Conservation (phyloP, 2,888 invertebrate species). For the Schrankia costaestrigalis region DNA sequence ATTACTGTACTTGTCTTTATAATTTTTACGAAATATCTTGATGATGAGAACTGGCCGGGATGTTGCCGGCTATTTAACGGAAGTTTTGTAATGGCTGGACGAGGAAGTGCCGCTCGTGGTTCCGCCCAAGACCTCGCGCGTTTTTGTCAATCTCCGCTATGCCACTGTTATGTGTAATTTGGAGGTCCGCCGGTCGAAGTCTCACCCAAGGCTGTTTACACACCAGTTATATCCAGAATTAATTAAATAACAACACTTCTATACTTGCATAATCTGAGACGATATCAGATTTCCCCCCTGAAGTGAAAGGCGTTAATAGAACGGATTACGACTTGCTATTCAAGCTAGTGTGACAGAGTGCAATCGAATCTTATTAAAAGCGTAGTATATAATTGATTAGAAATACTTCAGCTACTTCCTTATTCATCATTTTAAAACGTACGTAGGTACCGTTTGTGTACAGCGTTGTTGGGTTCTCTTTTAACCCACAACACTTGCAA, state of each 20-base stretch:
- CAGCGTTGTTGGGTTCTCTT: too few species aligned
- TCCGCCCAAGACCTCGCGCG: slow-evolving; percentile 51
- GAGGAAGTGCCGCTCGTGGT: slow-evolving; percentile 47
- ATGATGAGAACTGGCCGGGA: slow-evolving; percentile 1
- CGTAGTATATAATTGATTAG: slow-evolving; percentile 13
- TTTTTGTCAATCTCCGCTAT: slow-evolving; percentile 64
- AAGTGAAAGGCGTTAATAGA: slow-evolving; percentile 28
- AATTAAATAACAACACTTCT: slow-evolving; percentile 14
- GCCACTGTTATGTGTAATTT: slow-evolving; percentile 79
- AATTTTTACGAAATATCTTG: slow-evolving; percentile 10
- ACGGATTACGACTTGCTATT: slow-evolving; percentile 17
- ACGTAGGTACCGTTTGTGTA: slow-evolving; percentile 11
- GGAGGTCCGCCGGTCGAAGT: slow-evolving; percentile 75
- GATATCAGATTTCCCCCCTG: slow-evolving; percentile 21
- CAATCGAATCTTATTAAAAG: slow-evolving; percentile 18
- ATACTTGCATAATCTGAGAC: slow-evolving; percentile 19
- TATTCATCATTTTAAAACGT: slow-evolving; percentile 10
- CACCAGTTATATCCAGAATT: slow-evolving; percentile 30
- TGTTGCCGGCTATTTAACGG: background rate
- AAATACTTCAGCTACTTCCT: slow-evolving; percentile 15
- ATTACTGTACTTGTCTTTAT: slow-evolving; percentile 18
- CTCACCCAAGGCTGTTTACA: slow-evolving; percentile 53
- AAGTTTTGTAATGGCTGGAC: slow-evolving; percentile 45
- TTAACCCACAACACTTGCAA: too few species aligned
- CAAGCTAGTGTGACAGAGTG: background rate